These are phyloP conservation scores for Pomacea maculata DNA, from an alignment of 1,140 invertebrate species.

Conservation along the genomic window DNA sequence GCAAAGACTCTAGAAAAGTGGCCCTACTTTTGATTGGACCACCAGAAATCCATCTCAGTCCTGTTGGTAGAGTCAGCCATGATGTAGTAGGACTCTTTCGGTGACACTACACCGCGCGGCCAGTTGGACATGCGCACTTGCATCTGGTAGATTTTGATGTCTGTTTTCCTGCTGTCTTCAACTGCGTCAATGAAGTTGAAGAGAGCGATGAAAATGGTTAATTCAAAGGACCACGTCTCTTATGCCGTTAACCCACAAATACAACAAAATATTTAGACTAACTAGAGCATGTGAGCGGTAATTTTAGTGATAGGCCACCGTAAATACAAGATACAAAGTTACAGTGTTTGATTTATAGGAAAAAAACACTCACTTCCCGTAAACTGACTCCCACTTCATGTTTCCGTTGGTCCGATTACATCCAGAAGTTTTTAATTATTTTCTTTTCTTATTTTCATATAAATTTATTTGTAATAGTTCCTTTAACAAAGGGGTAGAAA, in stretches of 20 bases:
- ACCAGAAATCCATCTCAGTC: neutral
- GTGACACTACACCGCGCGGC: neutral
- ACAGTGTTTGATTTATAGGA: neutral
- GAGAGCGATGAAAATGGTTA: neutral
- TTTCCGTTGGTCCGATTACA: no score
- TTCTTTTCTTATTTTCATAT: no score
- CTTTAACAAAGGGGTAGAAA: no score
- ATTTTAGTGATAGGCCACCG: neutral
- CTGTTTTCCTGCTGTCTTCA: neutral
- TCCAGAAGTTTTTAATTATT: no score
- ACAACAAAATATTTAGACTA: no score
- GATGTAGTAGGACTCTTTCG: conserved; percentile 13
- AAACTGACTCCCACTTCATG: no score
- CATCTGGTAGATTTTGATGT: conserved; percentile 6
- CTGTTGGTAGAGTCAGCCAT: conserved; percentile 6
- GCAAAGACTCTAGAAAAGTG: neutral
- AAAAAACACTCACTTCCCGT: no score
- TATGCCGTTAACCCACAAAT: neutral
- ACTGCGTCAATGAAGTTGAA: neutral
- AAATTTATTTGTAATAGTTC: no score
- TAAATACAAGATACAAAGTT: neutral
- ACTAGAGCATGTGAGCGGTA: no score
- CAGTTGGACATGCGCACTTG: conserved; percentile 17
- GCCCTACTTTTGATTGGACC: conserved; percentile 5
- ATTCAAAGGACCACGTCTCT: neutral